phyloP scores from a whole-genome alignment of 2,888 invertebrate species.

The Graphium colonna region DNA sequence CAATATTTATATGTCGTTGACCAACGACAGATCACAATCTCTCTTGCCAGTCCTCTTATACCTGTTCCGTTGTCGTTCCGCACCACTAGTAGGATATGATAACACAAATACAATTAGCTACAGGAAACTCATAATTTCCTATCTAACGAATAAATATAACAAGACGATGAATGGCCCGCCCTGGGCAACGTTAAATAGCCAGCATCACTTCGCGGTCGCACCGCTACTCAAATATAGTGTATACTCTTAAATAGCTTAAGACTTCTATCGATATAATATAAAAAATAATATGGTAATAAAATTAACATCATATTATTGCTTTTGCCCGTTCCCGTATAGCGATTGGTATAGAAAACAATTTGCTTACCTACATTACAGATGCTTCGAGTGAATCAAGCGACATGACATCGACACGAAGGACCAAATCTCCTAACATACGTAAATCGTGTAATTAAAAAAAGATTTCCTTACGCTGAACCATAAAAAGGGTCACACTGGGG shows the following conservation, averaged over 20 bases:
- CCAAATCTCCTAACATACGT: conserved; percentile 5
- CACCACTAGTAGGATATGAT: conserved; percentile 73
- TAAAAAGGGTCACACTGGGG: conserved; percentile 70
- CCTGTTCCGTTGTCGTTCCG: conserved; percentile 70
- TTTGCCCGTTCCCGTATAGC: conserved; percentile 81
- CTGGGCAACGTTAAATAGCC: conserved; percentile 65
- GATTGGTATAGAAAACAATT: conserved; percentile 78
- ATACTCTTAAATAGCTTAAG: conserved; percentile 71
- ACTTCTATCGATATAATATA: conserved; percentile 75
- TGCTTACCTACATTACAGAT: conserved; percentile 72
- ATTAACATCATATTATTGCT: conserved; percentile 81
- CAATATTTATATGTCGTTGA: conserved; percentile 80
- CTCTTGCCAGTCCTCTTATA: conserved; percentile 74
- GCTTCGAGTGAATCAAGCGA: conserved; percentile 64
- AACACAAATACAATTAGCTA: conserved; percentile 79
- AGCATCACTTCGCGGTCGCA: conserved; percentile 76
- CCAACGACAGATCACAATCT: conserved; percentile 80
- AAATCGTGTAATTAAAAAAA: conserved; percentile 9
- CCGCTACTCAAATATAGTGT: conserved; percentile 69
- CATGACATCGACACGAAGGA: conserved; percentile 51
- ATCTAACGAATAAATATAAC: conserved; percentile 79
- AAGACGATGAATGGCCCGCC: conserved; percentile 61
- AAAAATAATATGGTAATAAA: conserved; percentile 80
- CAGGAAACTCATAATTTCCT: conserved; percentile 78
- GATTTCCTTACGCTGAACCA: conserved; percentile 52